A percentile compares a stretch with the other conserved stretches of the same genome.
Evolutionary conservation across 1,140 invertebrate species (phyloP).

Genomic region (Neelides sp.): DNA sequence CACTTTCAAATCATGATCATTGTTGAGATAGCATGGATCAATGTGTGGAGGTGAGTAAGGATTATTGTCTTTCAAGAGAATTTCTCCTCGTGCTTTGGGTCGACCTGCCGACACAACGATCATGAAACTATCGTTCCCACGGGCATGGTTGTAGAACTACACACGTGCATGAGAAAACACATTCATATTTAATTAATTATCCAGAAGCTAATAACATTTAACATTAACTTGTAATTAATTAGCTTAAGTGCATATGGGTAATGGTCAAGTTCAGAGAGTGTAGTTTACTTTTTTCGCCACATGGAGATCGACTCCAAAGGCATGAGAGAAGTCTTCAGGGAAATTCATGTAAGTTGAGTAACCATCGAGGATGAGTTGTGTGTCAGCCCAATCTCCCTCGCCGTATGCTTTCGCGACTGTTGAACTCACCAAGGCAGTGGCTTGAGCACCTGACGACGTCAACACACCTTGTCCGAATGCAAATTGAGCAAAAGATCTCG

Average conservation of each 20-base stretch:
- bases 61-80: conserved; percentile 7
- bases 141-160: not conserved
- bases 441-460: conserved; percentile 3
- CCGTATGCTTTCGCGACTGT: not conserved
- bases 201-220: no score
- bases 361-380: no score
- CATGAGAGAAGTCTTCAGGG: conserved; percentile 3
- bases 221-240: no score
- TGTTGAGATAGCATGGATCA: conserved; percentile 18
- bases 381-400: conserved; percentile 1
- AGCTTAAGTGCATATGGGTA: no score
- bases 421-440: conserved; percentile 8
- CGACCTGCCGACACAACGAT: not conserved
- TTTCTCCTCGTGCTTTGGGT: conserved; percentile 10
- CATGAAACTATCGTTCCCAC: not conserved
- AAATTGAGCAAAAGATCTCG: not conserved
- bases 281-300: not conserved
- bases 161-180: no score
- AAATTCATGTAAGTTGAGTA: no score
- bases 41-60: conserved; percentile 3
- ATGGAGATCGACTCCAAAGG: conserved; percentile 8
- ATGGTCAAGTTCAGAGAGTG: no score
- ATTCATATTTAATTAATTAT: no score
- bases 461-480: conserved; percentile 1
- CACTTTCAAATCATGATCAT: conserved; percentile 14